Evolutionary conservation across 2,888 invertebrate genomes (phyloP), one percentile per base, ranked within the genome.

Genomic region (Drosophila niveifrons): DNA sequence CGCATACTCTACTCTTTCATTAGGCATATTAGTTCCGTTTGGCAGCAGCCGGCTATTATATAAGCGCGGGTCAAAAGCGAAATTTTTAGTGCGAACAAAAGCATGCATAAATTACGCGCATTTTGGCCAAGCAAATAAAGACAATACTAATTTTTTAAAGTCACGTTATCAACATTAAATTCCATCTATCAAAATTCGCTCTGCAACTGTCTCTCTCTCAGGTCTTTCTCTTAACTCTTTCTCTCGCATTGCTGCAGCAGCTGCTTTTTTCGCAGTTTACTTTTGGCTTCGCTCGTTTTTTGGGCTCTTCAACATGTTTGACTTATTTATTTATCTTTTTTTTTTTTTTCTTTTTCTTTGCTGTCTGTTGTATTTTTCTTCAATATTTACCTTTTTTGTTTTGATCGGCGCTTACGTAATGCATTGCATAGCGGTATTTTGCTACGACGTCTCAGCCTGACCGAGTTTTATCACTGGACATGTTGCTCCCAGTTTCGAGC

Each of bases 341-440:
- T 55, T 43, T 41, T 11, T 43, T 17, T 31, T 10, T 51, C 23
- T 1, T 13, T 50, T 29, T 29, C 29, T 59, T 71, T 44, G 62
- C 53, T 13, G 29, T 41, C 10, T 6, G 23, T 44, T 44, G 55
- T 55, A 17, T 43, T 44, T 74, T 72, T 75, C 68, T 67, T 73
- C 78, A 83, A 86, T 86, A 86, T 86, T 86, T 86, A 86, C 85
- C 85, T 88, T 86, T 88, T 86, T 83, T 83, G 85, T 86, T 86
- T 86, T 86, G 85, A 86, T 86, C 82, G 59, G 56, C 39, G 71
- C 86, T 86, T 86, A 86, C 82, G 75, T 86, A 86, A 86, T 55
- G 59, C 51, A 46, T 59, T 71, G 66, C 74, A 70, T 64, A 66
- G 71, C 70, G 77, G 65, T 67, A 67, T 68, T 23, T 23, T 23